Evolutionary conservation across 2,113 vertebrate species (phyloP).

Genomic region (Leucopsar rothschildi): DNA sequence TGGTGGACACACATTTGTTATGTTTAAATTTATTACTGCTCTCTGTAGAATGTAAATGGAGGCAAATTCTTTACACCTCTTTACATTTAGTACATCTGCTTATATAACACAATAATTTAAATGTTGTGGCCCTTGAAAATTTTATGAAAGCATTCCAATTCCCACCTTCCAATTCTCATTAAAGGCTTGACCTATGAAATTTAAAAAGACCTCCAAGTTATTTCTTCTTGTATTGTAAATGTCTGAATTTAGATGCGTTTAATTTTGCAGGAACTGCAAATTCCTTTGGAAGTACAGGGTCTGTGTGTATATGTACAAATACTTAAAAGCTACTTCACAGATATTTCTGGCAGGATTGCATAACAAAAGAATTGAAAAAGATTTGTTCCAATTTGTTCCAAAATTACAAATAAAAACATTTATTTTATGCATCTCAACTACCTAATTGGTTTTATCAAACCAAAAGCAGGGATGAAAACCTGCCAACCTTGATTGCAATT

Average conservation of each 20-base stretch:
- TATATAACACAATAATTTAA: not conserved
- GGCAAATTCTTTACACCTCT: not conserved
- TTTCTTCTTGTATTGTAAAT: not conserved
- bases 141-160: not conserved
- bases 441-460: not conserved
- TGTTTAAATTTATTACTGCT: not conserved
- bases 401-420: not conserved
- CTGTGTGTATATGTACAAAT: accelerated
- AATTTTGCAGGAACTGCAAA: not conserved
- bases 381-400: not conserved
- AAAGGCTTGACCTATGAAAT: not conserved
- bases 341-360: not conserved
- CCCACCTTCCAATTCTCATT: not conserved
- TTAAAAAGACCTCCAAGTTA: not conserved
- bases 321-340: not conserved
- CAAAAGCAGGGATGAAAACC: not conserved
- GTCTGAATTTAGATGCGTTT: not conserved
- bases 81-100: not conserved
- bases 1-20: not conserved
- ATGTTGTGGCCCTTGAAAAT: not conserved
- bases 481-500: not conserved
- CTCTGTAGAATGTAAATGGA: not conserved
- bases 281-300: not conserved
- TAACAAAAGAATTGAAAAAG: not conserved
- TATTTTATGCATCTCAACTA: not conserved